Percentiles rank a stretch among this genome's conserved stretches.
Conservation (phyloP, 2,888 invertebrate genomes). For the Cataglyphis albicans region DNA sequence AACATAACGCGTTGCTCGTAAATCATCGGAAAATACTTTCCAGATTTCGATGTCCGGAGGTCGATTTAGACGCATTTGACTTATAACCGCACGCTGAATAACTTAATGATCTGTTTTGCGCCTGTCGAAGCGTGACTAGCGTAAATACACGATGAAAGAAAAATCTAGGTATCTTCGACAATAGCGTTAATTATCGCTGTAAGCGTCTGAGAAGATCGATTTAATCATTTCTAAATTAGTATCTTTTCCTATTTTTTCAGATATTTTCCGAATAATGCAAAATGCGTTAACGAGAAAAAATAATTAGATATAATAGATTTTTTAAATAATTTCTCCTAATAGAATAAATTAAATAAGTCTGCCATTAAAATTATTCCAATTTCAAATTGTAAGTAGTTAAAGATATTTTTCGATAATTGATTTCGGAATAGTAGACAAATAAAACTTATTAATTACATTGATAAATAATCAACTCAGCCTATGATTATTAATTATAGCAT, state of each 20-base stretch:
- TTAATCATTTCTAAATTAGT: not conserved
- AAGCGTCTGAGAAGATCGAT: not conserved
- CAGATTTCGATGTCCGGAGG: slow-evolving; percentile 18
- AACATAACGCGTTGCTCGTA: slow-evolving; percentile 20
- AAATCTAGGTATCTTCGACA: not conserved
- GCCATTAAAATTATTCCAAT: not conserved
- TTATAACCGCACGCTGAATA: not conserved
- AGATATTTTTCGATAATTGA: not conserved
- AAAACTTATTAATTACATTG: not conserved
- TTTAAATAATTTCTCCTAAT: not conserved
- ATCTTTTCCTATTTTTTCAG: not conserved
- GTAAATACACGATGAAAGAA: slow-evolving; percentile 2
- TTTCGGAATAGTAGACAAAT: not conserved
- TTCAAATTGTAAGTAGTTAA: not conserved
- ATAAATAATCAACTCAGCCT: not conserved
- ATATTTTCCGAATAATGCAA: not conserved
- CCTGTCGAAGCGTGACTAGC: not conserved
- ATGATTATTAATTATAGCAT: not conserved
- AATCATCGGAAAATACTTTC: slow-evolving; percentile 46
- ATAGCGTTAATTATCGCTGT: not conserved
- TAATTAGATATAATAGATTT: not conserved
- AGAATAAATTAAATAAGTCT: not conserved
- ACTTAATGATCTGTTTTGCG: slow-evolving; percentile 24
- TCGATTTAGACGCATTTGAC: not conserved
- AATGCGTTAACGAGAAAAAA: not conserved